phyloP scores from a whole-genome alignment of 1,140 invertebrate species.

The Colletes latitarsis region DNA sequence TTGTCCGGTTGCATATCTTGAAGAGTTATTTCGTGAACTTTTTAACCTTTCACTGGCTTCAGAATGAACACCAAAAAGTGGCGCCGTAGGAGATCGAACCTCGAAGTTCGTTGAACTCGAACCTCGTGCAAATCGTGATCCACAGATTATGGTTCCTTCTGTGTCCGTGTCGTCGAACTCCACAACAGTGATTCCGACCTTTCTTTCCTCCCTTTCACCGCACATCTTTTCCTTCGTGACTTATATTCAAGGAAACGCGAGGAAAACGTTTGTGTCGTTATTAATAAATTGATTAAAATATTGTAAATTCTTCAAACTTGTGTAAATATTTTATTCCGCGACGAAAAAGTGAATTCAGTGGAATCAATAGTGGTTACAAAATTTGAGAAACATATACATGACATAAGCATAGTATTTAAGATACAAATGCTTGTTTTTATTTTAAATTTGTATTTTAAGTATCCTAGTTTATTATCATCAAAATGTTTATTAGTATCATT shows the following conservation, averaged over 20 bases:
- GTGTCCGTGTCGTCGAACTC: conserved; percentile 56
- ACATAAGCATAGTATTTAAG: too few relatives aligned
- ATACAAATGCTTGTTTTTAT: too few relatives aligned
- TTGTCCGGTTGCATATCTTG: background rate
- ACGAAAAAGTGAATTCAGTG: too few relatives aligned
- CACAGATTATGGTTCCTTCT: conserved; percentile 55
- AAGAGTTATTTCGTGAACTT: background rate
- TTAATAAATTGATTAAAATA: background rate
- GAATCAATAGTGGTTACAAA: too few relatives aligned
- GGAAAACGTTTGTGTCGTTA: background rate
- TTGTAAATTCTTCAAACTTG: background rate
- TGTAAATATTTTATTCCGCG: too few relatives aligned
- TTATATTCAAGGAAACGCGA: background rate
- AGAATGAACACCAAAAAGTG: conserved; percentile 17
- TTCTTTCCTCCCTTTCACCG: conserved; percentile 43
- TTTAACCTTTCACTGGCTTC: conserved; percentile 14
- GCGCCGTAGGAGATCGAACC: conserved; percentile 11
- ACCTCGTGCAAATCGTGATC: conserved; percentile 58
- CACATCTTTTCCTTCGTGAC: background rate
- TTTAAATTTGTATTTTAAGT: too few relatives aligned
- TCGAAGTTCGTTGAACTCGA: conserved; percentile 49
- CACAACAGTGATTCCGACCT: conserved; percentile 38
- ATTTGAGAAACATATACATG: too few relatives aligned
- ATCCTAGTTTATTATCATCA: too few relatives aligned
- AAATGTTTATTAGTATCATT: too few relatives aligned